Conservation (phyloP, 2,888 invertebrate species). For the Cylindroiulus punctatus region DNA sequence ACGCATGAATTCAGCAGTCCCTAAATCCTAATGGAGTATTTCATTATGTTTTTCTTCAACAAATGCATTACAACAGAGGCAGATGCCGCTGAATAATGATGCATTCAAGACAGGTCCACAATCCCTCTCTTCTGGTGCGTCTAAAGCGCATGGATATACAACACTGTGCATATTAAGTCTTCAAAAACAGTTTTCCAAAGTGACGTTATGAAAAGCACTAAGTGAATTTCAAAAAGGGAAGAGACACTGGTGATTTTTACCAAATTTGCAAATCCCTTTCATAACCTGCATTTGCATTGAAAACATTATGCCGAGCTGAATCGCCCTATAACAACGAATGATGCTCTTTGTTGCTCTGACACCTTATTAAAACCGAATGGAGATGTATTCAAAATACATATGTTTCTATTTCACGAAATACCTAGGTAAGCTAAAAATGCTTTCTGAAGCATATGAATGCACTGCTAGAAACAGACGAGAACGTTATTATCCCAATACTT, state of each 20-base stretch:
- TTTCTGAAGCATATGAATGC: too few species aligned
- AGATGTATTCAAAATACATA: neutral
- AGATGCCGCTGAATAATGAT: neutral
- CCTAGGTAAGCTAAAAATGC: neutral
- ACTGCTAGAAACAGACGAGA: too few species aligned
- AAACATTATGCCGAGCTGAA: neutral
- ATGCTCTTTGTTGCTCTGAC: conserved; percentile 4
- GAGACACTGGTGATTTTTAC: conserved; percentile 7
- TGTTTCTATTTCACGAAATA: neutral
- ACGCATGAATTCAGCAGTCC: neutral
- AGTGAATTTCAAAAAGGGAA: neutral
- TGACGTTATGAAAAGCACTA: conserved; percentile 23
- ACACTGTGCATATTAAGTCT: neutral
- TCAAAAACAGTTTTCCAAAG: conserved; percentile 3
- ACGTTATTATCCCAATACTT: too few species aligned
- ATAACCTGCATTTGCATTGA: neutral
- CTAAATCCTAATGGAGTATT: neutral
- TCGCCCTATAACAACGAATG: neutral
- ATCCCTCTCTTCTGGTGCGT: neutral
- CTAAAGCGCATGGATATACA: neutral
- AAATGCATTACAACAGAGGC: conserved; percentile 5
- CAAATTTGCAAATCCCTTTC: conserved; percentile 29
- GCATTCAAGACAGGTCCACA: neutral
- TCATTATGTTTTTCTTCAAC: neutral
- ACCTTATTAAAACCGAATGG: neutral